Evolutionary conservation across 2,113 vertebrate species (phyloP), one percentile per base, ranked within the genome.

Genomic region (Ceyx cyanopectus): DNA sequence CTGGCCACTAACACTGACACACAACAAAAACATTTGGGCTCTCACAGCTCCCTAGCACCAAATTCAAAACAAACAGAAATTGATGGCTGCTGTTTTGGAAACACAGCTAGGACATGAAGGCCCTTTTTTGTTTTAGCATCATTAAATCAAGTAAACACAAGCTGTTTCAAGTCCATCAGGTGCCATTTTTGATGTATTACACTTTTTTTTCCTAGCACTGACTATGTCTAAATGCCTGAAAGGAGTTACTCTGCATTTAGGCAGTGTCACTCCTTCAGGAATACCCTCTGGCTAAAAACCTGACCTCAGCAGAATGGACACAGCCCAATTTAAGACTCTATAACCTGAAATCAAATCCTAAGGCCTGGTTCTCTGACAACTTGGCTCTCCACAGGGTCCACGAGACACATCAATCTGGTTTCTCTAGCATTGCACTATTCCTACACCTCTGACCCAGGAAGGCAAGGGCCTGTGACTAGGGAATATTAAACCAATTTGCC

Each of bases 11-110:
- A 46, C 4, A 7, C 0, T 32, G 89, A 85, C 3, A 6, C 94
- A 92, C 84, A 94, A 70, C 92, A 51, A 87, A 94, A 94, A 94
- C 73, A 91, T 79, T 89, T 66, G 34, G 16, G 26, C 34, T 91
- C 45, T 80, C 66, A 27, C 10, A 79, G 76, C 17, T 74, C 83
- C 87, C 32, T 16, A 84, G 66, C 82, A 89, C 46, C 51, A 76
- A 85, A 91, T 73, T 91, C 87, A 96, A 95, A 97, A 97, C 84
- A 97, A 96, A 97, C 83, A 96, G 65, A 94, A 95, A 91, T 84
- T 29, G 56, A 93, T 5, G 7, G 32, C 57, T 46, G 66, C n/a
- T 96, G 27, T 95, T 97, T 96, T 97, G 96, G 93, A 97, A 97
- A 97, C 94, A 97, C 10, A 93, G 45, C 56, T 68, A 87, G 91